Percentiles rank a stretch among this genome's conserved stretches.
These are phyloP conservation scores for Ormyrus pomaceus DNA, from an alignment of 2,888 invertebrate species.

Conservation along the genomic window DNA sequence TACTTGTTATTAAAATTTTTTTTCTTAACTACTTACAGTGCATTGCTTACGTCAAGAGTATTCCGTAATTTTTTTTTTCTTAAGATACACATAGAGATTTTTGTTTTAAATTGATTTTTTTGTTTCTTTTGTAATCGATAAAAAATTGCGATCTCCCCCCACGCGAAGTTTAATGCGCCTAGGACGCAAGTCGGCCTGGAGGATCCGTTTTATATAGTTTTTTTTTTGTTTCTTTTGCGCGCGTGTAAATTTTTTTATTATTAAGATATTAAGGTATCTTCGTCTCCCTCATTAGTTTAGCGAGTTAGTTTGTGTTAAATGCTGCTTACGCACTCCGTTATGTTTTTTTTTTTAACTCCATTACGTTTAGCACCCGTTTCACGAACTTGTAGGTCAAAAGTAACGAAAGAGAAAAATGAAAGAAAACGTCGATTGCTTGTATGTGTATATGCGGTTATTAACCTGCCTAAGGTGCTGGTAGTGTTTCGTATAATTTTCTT, in stretches of 20 bases:
- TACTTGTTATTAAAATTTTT: constrained; percentile 38
- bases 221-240: constrained; percentile 31
- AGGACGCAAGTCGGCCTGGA: constrained; percentile 2
- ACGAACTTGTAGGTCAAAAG: constrained; percentile 51
- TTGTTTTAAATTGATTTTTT: constrained; percentile 36
- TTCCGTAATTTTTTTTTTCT: constrained; percentile 37
- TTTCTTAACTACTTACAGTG: constrained; percentile 51
- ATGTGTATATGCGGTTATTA: constrained; percentile 42
- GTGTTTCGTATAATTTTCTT: constrained; percentile 34
- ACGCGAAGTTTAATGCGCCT: constrained; percentile 13
- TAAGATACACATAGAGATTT: constrained; percentile 54
- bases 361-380: constrained; percentile 52
- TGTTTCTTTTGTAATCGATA: constrained; percentile 43
- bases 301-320: constrained; percentile 44
- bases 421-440: constrained; percentile 48
- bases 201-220: background rate
- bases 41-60: constrained; percentile 56
- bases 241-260: constrained; percentile 38
- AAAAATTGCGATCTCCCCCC: constrained; percentile 41
- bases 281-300: constrained; percentile 25
- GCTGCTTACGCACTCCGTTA: constrained; percentile 13
- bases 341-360: constrained; percentile 23
- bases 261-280: constrained; percentile 38
- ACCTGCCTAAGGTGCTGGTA: constrained; percentile 43
- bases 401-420: constrained; percentile 7